Base-by-base conservation (phyloP, 2,888 invertebrate genomes). In the Nomada hirtipes region DNA sequence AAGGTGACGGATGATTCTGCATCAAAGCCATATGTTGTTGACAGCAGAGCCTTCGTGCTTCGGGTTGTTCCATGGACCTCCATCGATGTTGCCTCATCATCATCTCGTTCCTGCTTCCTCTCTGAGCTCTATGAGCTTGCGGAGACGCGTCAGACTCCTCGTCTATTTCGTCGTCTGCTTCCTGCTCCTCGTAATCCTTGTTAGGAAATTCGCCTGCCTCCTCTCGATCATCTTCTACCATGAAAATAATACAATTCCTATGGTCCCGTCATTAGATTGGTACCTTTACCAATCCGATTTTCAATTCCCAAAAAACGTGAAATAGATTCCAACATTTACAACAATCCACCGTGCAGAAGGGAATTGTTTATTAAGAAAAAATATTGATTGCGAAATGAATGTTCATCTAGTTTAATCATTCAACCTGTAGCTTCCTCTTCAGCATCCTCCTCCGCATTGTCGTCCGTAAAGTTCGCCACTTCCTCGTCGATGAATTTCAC, bases 151-250 rank as follows among this genome's bases (percentile, higher is more conserved):
- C 90, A 9, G 90, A 88, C 76, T 90, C 91, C n/a, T 91, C 91
- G 59, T 91, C 91, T 42, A 88, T 79, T 63, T 91, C 91, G 57
- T 91, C 91, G 26, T 90, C 90, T 13, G 86, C 88, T 70, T 91
- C 91, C 18, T 90, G 89, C 23, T 91, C 90, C 59, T 90, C 89
- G 75, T 90, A 91, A 23, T 89, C 88, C 69, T 90, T 91, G 63
- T 87, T 82, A 23, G 79, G 57, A 53, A 79, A 87, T 36, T 86
- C 88, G 42, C 64, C 81, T n/a, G 79, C n/a, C 29, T 84, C 86
- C 20, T 86, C 88, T 11, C 42, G 85, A 65, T 86, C 86, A 0
- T 89, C 89, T 18, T 89, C 88, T 23, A 57, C 82, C 81, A 29
- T 10, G 76, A 71, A 74, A 74, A 42, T 63, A 47, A 47, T 44